A percentile compares a stretch with the other conserved stretches of the same genome.
Conservation (phyloP, 2,797 vertebrate genomes). For the Clarias fuscus region DNA sequence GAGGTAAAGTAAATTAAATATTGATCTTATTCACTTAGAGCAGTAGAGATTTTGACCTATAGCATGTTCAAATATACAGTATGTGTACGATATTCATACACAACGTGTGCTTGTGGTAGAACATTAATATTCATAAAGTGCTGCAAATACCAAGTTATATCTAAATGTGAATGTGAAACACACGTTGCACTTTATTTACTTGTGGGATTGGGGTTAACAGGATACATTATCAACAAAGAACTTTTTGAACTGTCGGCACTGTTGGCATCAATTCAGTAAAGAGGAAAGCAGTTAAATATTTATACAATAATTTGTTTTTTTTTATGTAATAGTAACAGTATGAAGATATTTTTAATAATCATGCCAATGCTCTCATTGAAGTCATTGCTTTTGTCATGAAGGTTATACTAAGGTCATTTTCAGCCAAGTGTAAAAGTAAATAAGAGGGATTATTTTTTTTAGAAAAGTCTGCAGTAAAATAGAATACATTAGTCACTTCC, state of each 20-base stretch:
- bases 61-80: not conserved
- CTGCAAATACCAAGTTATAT: not conserved
- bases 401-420: not conserved
- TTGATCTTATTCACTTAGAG: not conserved
- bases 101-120: not conserved
- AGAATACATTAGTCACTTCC: not conserved
- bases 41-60: not conserved
- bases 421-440: not conserved
- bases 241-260: not conserved
- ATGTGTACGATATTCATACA: not conserved
- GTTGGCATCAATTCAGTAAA: constrained; percentile 25
- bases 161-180: not conserved
- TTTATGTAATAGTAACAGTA: not conserved
- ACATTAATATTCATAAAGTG: not conserved
- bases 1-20: not conserved
- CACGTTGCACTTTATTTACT: not conserved
- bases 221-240: constrained; percentile 47
- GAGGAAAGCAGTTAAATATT: not conserved
- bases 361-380: not conserved
- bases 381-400: not conserved
- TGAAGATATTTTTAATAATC: not conserved
- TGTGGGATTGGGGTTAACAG: constrained; percentile 50
- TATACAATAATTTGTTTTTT: not conserved
- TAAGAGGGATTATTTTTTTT: not conserved
- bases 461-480: not conserved